Base-by-base conservation (phyloP, 2,888 invertebrate species). In the Ischnura elegans region DNA sequence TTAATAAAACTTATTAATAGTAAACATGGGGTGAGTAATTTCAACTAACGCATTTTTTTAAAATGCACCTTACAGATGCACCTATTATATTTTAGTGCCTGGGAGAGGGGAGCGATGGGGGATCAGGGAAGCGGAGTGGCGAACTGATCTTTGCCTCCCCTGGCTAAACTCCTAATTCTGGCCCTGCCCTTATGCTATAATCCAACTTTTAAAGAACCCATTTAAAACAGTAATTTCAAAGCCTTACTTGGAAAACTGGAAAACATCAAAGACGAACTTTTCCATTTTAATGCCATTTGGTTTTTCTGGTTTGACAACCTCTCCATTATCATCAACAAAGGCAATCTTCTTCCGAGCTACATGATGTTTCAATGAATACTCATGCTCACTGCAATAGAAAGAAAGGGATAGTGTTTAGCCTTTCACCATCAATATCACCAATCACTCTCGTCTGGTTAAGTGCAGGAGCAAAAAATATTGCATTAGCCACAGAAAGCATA, bases 201-300 rank as follows among this genome's bases (percentile, higher is more conserved):
- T n/a, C n/a, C n/a, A n/a, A n/a, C n/a, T n/a, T n/a, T n/a, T n/a
- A n/a, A n/a, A n/a, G n/a, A n/a, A n/a, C n/a, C n/a, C n/a, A n/a
- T n/a, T n/a, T n/a, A n/a, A n/a, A n/a, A n/a, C n/a, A n/a, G n/a
- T n/a, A n/a, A n/a, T 6, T 51, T 3, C 47, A 47, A 19, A 21
- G 42, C 96, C 96, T 95, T 95, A 97, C 96, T 98, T 97, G 0
- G 99, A 97, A 96, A 98, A 99, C 95, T 98, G 98, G 95, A 99
- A 99, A 0, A 99, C 99, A 96, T 99, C 99, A 96, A 99, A 99
- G 19, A 99, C 98, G 96, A 99, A 99, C 96, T 99, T 99, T 95
- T 99, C 99, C 96, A 99, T 98, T 96, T 99, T 99, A 94, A 99
- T 98, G 19, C 99, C 99, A 95, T 99, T 99, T 0, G 99, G 98